These are phyloP conservation scores for Parochlus steinenii DNA, from an alignment of 2,888 invertebrate species.

Conservation along the genomic window DNA sequence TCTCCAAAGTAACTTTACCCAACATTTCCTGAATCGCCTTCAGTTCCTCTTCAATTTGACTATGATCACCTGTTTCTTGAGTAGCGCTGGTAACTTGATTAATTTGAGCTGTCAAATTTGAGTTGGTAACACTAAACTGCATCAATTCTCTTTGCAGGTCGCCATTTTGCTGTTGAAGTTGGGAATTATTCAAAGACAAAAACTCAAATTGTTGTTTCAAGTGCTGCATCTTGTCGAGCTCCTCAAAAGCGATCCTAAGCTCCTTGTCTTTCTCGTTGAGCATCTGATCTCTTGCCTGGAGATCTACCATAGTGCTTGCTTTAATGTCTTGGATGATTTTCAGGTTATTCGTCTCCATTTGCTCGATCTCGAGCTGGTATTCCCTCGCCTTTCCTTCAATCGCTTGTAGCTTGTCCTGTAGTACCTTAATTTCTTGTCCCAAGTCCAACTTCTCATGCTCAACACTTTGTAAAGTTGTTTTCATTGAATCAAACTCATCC, in stretches of 20 bases:
- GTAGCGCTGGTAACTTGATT: too few relatives aligned
- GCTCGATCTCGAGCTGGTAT: slow-evolving; percentile 18
- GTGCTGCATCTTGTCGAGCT: slow-evolving; percentile 12
- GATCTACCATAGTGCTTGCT: too few relatives aligned
- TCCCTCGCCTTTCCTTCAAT: slow-evolving; percentile 20
- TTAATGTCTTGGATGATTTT: too few relatives aligned
- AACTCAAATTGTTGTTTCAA: slow-evolving; percentile 13
- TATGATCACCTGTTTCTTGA: too few relatives aligned
- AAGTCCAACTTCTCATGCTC: slow-evolving; percentile 20
- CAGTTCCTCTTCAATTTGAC: too few relatives aligned
- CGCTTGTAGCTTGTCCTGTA: slow-evolving; percentile 23
- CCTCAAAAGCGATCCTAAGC: slow-evolving; percentile 7
- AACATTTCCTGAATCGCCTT: too few relatives aligned
- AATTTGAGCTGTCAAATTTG: too few relatives aligned
- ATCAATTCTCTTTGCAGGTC: too few relatives aligned
- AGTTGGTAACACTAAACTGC: too few relatives aligned
- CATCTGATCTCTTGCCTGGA: too few relatives aligned
- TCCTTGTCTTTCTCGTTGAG: not conserved
- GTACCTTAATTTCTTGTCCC: slow-evolving; percentile 17
- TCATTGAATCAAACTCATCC: slow-evolving; percentile 39
- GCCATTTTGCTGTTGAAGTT: too few relatives aligned
- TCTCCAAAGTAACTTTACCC: slow-evolving; percentile 35
- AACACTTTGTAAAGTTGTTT: slow-evolving; percentile 34
- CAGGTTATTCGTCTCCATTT: slow-evolving; percentile 19
- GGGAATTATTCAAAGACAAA: too few relatives aligned